These are phyloP conservation scores for Solenodon paradoxus DNA, from an alignment of 2,113 vertebrate species.

Conservation along the genomic window DNA sequence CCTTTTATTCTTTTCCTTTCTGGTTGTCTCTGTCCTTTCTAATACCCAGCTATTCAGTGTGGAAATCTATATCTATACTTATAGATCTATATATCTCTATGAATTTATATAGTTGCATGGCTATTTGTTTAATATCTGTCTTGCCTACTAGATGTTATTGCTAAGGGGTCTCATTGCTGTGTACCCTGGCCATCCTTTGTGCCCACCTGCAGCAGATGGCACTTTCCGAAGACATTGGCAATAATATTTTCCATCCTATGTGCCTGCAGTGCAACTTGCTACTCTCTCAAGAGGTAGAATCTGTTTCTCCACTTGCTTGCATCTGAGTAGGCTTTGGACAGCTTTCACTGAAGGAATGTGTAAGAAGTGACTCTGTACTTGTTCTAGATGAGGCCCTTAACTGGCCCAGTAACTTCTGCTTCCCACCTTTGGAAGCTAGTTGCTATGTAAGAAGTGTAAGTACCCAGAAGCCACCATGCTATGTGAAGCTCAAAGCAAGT, in stretches of 20 bases:
- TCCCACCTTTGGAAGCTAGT: not conserved
- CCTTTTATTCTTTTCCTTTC: not conserved
- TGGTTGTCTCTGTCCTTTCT: not conserved
- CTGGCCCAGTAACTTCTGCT: not conserved
- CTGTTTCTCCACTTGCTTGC: not conserved
- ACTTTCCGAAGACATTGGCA: not conserved
- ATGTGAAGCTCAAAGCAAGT: not conserved
- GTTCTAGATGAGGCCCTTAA: not conserved
- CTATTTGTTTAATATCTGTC: not conserved
- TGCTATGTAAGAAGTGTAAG: not conserved
- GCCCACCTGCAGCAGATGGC: not conserved
- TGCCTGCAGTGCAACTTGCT: not conserved
- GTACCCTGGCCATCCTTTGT: not conserved
- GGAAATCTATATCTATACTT: not conserved
- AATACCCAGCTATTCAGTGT: not conserved
- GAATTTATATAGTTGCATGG: too few species aligned
- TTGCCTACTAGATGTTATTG: not conserved
- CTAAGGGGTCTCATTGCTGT: not conserved
- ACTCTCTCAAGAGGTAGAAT: not conserved
- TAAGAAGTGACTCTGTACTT: not conserved
- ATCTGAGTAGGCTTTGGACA: not conserved
- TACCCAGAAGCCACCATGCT: not conserved
- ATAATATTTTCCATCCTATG: accelerated
- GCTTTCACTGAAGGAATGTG: not conserved
- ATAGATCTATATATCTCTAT: too few species aligned